Base-by-base conservation (phyloP, 92 coral and sea anemone species). In the Parazoanthus atlanticus region DNA sequence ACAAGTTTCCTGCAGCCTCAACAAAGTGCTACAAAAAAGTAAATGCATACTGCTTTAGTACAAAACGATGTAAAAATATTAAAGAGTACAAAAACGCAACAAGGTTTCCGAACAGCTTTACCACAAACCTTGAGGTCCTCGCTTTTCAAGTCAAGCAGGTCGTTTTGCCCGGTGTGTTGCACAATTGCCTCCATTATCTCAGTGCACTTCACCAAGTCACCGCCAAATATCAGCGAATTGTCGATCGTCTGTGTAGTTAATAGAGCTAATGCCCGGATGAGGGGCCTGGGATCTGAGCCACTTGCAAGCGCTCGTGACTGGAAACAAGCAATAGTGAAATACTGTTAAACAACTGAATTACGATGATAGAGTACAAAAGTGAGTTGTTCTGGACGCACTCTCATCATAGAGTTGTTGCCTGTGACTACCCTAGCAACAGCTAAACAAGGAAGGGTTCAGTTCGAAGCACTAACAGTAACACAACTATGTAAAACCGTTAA, bases 181-280 rank as follows among this genome's bases (percentile, higher is more conserved):
- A 97, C 98, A 61, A 97, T 84, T 25, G 99, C 93, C 47, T 98
- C 90, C 96, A 97, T 93, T 34, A 96, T 93, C 16, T 97, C 98
- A 1, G 96, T 91, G 46, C 98, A 94, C 84, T 96, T 96, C 84
- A 91, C 82, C 79, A 97, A 92, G 81, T 97, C 98, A 54, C 99
- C 99, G 47, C 99, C 99, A 86, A 97, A 97, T 58, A 97, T 97
- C 91, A 97, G 82, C 19, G 99, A 97, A 75, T 97, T 97, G 76
- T 97, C 99, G 23, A 97, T 92, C 26, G 97, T 97, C 85, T 96
- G 98, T 70, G 99, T 97, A 6, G 99, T 97, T 72, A 97, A 92
- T 72, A 91, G 92, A 11, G 98, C 90, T 74, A 97, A 89, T 71
- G 93, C 96, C 47, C 95, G 97, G 90, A 97, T 92, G 80, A 97